Base-by-base conservation (phyloP, 1,140 invertebrate genomes). In the Potamilus streckersoni region DNA sequence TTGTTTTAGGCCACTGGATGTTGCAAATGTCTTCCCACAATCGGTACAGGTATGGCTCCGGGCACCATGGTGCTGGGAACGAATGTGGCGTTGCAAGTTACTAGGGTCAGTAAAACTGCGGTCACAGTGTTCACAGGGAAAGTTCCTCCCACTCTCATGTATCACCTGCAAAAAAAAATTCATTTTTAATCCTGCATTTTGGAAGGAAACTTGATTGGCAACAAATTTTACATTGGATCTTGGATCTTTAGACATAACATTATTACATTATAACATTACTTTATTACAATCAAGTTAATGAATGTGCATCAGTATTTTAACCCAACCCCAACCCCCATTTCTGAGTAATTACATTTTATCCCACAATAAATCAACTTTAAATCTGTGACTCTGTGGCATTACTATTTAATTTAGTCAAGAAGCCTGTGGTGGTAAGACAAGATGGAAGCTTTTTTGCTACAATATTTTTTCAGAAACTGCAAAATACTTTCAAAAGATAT, bases 21-120 rank as follows among this genome's bases (percentile, higher is more conserved):
- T 98, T 13, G 95, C 96, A 90, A 99, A 99, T 64, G 97, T 98
- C 92, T 99, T 99, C 69, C 97, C 97, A 90, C 98, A 99, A 91
- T 99, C 96, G 66, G 94, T 93, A 89, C 98, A 99, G 73, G 97
- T 96, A 93, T 99, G 97, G 84, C 94, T 95, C 83, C 96, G 92
- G 8, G 96, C 96, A 27, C 96, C 96, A 56, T 95, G 94, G 94
- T 98, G 97, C 87, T 96, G 94, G 66, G 94, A 94, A 82, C 97
- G 93, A 87, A 99, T 98, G 92, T 99, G 97, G 78, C 96, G 93
- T 91, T 98, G 96, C 71, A 98, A 93, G 91, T 97, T 97, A 90
- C 95, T 96, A 79, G 96, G 95, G 92, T 98, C 97, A 79, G 96
- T 95, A 92, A 98, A 98, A 84, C 95, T 93, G 92, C 96, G 97